Conservation (phyloP, 64 coral and sea anemone genomes). For the Acropora tenuis region DNA sequence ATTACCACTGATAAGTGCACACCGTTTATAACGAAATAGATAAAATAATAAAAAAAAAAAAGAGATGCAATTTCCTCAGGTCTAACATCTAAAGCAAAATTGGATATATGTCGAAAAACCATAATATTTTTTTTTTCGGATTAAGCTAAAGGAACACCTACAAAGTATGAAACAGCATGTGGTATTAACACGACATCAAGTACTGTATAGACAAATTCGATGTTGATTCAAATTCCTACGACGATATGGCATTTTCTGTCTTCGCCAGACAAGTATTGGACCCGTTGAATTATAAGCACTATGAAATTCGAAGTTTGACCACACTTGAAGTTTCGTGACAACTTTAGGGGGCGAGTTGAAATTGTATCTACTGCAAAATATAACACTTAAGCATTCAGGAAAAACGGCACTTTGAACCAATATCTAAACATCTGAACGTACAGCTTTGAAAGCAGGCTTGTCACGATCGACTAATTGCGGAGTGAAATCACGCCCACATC, state of each 20-base stretch:
- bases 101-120: not conserved
- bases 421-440: not conserved
- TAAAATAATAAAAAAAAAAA: not conserved
- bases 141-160: not conserved
- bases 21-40: not conserved
- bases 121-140: no score
- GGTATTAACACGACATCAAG: not conserved
- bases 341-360: not conserved
- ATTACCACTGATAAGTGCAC: not conserved
- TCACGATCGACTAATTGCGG: not conserved
- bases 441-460: not conserved
- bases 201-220: no score
- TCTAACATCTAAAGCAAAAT: not conserved
- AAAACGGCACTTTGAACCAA: not conserved
- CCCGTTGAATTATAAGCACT: not conserved
- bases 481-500: not conserved
- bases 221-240: no score
- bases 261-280: no score
- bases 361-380: not conserved
- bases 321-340: constrained; percentile 3
- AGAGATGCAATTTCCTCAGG: not conserved
- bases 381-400: not conserved
- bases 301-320: not conserved
- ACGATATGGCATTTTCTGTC: no score
- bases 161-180: not conserved